Percentiles rank a stretch among this genome's conserved stretches.
These are phyloP conservation scores for Isotomurus palustris DNA, from an alignment of 2,888 invertebrate species.

Conservation along the genomic window DNA sequence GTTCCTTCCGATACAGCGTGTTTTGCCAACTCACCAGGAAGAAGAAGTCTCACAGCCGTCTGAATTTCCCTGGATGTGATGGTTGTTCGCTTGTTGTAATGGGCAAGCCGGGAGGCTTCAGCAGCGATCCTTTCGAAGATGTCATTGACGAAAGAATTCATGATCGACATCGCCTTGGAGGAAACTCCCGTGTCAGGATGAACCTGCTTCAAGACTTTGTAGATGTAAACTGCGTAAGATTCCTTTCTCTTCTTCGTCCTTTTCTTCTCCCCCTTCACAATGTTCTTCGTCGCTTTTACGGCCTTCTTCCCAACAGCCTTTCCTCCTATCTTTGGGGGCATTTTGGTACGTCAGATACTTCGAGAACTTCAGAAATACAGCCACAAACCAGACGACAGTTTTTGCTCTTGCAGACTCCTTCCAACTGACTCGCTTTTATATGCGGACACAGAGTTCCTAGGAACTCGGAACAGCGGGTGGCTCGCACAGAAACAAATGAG, in stretches of 20 bases:
- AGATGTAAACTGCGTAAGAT: conserved; percentile 54
- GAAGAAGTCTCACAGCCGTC: conserved; percentile 51
- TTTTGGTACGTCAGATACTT: conserved; percentile 3
- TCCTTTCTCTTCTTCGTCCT: conserved; percentile 57
- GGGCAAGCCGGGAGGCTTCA: conserved; percentile 50
- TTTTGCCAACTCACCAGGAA: conserved; percentile 55
- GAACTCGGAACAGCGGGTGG: background rate
- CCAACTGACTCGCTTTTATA: background rate
- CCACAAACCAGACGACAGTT: background rate
- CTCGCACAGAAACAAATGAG: no score
- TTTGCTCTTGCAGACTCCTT: background rate
- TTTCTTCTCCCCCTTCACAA: conserved; percentile 58
- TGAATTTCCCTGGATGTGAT: conserved; percentile 55
- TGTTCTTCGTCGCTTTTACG: conserved; percentile 56
- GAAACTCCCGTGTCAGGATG: conserved; percentile 52
- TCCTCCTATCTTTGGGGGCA: conserved; percentile 17
- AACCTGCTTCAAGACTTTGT: conserved; percentile 51
- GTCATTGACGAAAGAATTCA: conserved; percentile 56
- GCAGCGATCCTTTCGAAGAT: conserved; percentile 54
- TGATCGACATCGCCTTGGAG: conserved; percentile 53
- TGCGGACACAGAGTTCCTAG: background rate
- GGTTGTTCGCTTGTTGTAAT: conserved; percentile 54
- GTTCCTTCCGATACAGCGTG: conserved; percentile 54
- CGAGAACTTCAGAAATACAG: no score
- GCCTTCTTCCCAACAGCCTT: conserved; percentile 47